These are phyloP conservation scores for Papilio aristodemus DNA, from an alignment of 1,140 invertebrate species.

Conservation along the genomic window DNA sequence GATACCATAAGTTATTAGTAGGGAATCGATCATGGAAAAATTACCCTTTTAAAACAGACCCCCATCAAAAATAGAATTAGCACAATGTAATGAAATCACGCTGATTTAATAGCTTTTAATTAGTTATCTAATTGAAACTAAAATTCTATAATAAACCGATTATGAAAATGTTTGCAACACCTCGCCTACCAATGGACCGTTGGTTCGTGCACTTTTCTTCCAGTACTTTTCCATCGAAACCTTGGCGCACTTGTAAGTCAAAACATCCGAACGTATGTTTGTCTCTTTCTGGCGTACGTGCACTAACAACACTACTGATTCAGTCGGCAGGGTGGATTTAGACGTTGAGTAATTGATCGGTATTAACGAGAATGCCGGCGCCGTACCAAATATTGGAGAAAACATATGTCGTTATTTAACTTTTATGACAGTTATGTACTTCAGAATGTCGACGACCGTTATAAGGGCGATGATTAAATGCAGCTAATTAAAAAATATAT, in stretches of 20 bases:
- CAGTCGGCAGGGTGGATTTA: slow-evolving; percentile 24
- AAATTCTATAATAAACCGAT: slow-evolving; percentile 11
- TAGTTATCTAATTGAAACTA: not conserved
- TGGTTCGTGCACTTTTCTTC: slow-evolving; percentile 56
- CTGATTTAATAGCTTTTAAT: slow-evolving; percentile 2
- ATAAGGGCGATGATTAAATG: not conserved
- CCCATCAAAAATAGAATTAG: not conserved
- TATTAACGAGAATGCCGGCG: slow-evolving; percentile 24
- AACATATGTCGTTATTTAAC: slow-evolving; percentile 16
- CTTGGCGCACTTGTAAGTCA: slow-evolving; percentile 48
- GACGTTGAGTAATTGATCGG: slow-evolving; percentile 32
- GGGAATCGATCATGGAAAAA: not conserved
- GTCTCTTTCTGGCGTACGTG: slow-evolving; percentile 22
- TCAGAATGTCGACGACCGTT: slow-evolving; percentile 4
- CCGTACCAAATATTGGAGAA: slow-evolving; percentile 31
- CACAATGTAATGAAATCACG: slow-evolving; percentile 1
- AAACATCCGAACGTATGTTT: slow-evolving; percentile 41
- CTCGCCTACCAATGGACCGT: slow-evolving; percentile 40
- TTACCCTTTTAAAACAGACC: not conserved
- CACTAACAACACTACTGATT: slow-evolving; percentile 4
- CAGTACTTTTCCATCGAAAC: slow-evolving; percentile 65
- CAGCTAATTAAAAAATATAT: slow-evolving; percentile 3
- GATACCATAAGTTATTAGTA: not conserved
- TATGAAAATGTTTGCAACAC: slow-evolving; percentile 47
- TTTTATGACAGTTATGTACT: slow-evolving; percentile 1